Evolutionary conservation across 2,113 vertebrate species (phyloP).

Genomic region (Pantherophis guttatus): DNA sequence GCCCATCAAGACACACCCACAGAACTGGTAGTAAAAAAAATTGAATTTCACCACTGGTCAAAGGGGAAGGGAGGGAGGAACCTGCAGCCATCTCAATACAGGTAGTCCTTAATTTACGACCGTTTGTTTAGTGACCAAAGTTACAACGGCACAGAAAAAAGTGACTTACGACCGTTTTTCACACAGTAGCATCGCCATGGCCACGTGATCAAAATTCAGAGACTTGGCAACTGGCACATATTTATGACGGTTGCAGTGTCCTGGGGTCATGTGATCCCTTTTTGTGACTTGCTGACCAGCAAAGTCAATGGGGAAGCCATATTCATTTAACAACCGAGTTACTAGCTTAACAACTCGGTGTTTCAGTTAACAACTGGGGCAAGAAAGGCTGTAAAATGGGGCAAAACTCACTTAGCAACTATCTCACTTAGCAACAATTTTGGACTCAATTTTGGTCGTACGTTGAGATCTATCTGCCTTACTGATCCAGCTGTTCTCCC

Average conservation of each 20-base stretch:
- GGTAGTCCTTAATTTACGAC: not conserved
- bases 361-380: not conserved
- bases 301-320: not conserved
- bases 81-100: not conserved
- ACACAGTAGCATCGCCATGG: too few relatives aligned
- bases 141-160: not conserved
- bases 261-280: not conserved
- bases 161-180: not conserved
- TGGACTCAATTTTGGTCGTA: not conserved
- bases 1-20: too few relatives aligned
- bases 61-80: not conserved
- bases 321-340: not conserved
- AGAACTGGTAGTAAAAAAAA: too few relatives aligned
- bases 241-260: not conserved
- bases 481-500: not conserved
- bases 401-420: not conserved
- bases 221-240: not conserved
- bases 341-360: not conserved
- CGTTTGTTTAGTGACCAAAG: not conserved
- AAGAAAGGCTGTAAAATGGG: not conserved
- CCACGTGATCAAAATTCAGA: not conserved
- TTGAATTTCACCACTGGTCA: too few relatives aligned
- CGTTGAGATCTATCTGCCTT: not conserved
- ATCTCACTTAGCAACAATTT: not conserved
- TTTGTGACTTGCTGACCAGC: not conserved